phyloP scores from a whole-genome alignment of 2,113 vertebrate species.

The Anarrhichthys ocellatus region DNA sequence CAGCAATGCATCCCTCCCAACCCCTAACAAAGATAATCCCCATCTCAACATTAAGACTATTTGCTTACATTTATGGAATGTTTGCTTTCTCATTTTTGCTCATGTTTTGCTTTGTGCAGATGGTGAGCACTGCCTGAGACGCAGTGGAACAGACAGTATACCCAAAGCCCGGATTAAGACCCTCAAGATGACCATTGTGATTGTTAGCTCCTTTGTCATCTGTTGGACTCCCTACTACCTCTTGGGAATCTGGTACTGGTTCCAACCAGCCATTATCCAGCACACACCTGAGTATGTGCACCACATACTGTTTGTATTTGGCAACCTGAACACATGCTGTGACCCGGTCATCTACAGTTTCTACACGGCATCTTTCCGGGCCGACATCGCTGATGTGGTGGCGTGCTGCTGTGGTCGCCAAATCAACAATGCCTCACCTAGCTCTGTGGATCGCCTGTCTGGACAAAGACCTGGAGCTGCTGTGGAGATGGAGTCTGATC shows the following conservation, averaged over 20 bases:
- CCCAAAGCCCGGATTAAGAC: constrained; percentile 90
- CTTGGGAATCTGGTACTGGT: constrained; percentile 92
- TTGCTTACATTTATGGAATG: not conserved
- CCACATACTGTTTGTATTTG: constrained; percentile 89
- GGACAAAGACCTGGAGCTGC: constrained; percentile 38
- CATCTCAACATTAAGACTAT: not conserved
- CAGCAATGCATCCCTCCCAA: no score
- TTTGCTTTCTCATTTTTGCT: not conserved
- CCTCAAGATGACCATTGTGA: constrained; percentile 89
- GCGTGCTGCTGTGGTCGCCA: constrained; percentile 46
- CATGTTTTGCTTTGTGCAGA: constrained; percentile 51
- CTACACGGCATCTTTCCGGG: constrained; percentile 87
- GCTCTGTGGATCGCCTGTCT: constrained; percentile 63
- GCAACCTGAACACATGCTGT: constrained; percentile 88
- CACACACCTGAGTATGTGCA: constrained; percentile 86
- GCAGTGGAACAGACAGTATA: constrained; percentile 83
- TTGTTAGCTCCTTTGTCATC: constrained; percentile 88
- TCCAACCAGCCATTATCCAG: constrained; percentile 87
- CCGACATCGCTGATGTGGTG: constrained; percentile 76
- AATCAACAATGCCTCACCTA: constrained; percentile 41
- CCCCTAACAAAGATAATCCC: not conserved
- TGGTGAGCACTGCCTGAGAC: constrained; percentile 70
- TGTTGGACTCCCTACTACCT: constrained; percentile 92
- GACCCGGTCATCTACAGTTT: constrained; percentile 89
- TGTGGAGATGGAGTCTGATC: constrained; percentile 75